These are phyloP conservation scores for Oryzias sinensis DNA, from an alignment of 2,797 vertebrate species.

Conservation along the genomic window DNA sequence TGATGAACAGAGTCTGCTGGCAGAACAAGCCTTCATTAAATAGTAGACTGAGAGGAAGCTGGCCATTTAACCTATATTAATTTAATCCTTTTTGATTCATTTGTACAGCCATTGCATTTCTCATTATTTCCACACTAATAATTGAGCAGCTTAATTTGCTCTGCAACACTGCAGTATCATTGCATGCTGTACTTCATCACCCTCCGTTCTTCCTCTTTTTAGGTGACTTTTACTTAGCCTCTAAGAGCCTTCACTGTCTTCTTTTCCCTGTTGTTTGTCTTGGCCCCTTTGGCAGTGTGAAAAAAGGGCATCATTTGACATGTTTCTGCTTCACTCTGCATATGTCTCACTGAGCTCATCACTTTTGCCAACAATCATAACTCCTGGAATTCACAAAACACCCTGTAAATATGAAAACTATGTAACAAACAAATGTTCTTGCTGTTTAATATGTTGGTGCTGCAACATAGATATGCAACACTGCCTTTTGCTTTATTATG, in stretches of 20 bases:
- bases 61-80: conserved; percentile 66
- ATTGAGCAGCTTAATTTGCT: conserved; percentile 49
- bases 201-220: conserved; percentile 42
- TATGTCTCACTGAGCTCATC: conserved; percentile 17
- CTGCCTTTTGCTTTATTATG: conserved; percentile 32
- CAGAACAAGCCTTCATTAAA: conserved; percentile 63
- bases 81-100: conserved; percentile 65
- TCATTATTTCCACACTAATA: conserved; percentile 54
- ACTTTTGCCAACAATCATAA: too few species aligned
- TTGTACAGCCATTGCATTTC: conserved; percentile 56
- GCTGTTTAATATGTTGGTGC: conserved; percentile 1
- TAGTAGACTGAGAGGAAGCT: conserved; percentile 52
- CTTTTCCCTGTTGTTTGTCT: conserved; percentile 23
- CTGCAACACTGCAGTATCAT: conserved; percentile 44
- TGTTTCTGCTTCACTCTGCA: conserved; percentile 35
- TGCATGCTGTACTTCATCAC: conserved; percentile 37
- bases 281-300: conserved; percentile 21
- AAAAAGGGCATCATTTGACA: conserved; percentile 47
- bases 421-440: conserved; percentile 4
- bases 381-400: conserved; percentile 2
- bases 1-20: conserved; percentile 57
- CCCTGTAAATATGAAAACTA: background rate
- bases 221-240: conserved; percentile 38
- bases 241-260: conserved; percentile 24
- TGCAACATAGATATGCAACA: background rate